Percentiles rank a stretch among this genome's conserved stretches.
Conservation (phyloP, 2,797 vertebrate species). For the Gadopsis marmoratus region DNA sequence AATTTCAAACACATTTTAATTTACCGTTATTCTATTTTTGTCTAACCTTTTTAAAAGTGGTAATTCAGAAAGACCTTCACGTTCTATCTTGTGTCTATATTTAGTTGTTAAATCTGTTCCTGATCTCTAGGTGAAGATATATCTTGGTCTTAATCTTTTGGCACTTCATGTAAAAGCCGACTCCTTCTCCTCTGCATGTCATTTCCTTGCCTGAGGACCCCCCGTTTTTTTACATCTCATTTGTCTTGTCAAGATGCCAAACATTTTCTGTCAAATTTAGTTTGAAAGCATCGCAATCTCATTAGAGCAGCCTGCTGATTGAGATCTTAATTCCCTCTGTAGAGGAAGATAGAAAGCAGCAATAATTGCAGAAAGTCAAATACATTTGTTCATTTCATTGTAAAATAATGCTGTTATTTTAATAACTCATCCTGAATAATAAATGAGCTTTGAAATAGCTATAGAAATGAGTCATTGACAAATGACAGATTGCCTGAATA, state of each 20-base stretch:
- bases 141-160: slow-evolving; percentile 17
- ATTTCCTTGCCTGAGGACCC: slow-evolving; percentile 46
- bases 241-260: slow-evolving; percentile 60
- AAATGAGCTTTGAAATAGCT: slow-evolving; percentile 48
- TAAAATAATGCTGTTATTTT: slow-evolving; percentile 60
- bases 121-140: slow-evolving; percentile 38
- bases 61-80: slow-evolving; percentile 17
- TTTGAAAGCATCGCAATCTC: slow-evolving; percentile 56
- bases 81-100: slow-evolving; percentile 46
- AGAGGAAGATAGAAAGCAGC: slow-evolving; percentile 21
- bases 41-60: slow-evolving; percentile 44
- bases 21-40: slow-evolving; percentile 54
- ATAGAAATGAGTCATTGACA: slow-evolving; percentile 49
- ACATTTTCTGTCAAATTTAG: slow-evolving; percentile 68
- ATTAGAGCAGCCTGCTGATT: slow-evolving; percentile 60
- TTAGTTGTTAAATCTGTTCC: slow-evolving; percentile 50
- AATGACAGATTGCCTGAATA: slow-evolving; percentile 40
- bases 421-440: slow-evolving; percentile 54
- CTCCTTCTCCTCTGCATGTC: slow-evolving; percentile 31
- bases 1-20: slow-evolving; percentile 69
- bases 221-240: slow-evolving; percentile 34
- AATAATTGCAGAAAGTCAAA: slow-evolving; percentile 54
- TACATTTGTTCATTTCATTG: slow-evolving; percentile 49
- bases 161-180: slow-evolving; percentile 22
- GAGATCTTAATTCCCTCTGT: slow-evolving; percentile 51